A percentile compares a stretch with the other conserved stretches of the same genome.
phyloP scores from a whole-genome alignment of 1,140 invertebrate genomes.

The Drosophila busckii region DNA sequence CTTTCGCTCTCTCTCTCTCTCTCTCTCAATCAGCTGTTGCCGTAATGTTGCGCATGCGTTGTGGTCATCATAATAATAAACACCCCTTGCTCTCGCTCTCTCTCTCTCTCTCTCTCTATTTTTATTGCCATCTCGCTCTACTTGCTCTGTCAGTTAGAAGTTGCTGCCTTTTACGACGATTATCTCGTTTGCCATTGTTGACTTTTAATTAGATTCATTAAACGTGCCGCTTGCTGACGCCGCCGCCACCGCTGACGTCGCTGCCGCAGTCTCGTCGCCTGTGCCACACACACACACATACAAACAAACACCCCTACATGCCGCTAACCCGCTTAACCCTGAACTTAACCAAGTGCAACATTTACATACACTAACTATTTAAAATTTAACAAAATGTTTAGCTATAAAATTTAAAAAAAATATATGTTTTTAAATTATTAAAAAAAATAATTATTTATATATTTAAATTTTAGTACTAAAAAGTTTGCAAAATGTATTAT shows the following conservation, averaged over 20 bases:
- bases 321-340: too few species aligned
- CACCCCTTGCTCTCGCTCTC: neutral
- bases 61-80: constrained; percentile 16
- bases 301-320: too few species aligned
- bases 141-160: constrained; percentile 14
- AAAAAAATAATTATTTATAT: too few species aligned
- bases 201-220: constrained; percentile 78
- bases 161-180: constrained; percentile 48
- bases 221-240: constrained; percentile 63
- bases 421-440: too few species aligned
- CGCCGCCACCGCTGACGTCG: constrained; percentile 10
- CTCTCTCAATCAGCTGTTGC: constrained; percentile 55
- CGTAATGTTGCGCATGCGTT: constrained; percentile 69
- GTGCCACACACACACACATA: too few species aligned
- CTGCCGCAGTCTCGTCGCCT: neutral
- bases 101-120: constrained; percentile 2
- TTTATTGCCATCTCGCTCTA: constrained; percentile 13
- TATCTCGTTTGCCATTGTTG: constrained; percentile 76
- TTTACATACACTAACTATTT: too few species aligned
- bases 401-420: too few species aligned
- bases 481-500: too few species aligned
- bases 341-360: too few species aligned
- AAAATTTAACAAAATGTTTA: too few species aligned
- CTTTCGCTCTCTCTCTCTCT: constrained; percentile 8
- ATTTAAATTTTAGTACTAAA: too few species aligned